Conservation (phyloP, 2,113 vertebrate genomes). For the Riparia riparia region DNA sequence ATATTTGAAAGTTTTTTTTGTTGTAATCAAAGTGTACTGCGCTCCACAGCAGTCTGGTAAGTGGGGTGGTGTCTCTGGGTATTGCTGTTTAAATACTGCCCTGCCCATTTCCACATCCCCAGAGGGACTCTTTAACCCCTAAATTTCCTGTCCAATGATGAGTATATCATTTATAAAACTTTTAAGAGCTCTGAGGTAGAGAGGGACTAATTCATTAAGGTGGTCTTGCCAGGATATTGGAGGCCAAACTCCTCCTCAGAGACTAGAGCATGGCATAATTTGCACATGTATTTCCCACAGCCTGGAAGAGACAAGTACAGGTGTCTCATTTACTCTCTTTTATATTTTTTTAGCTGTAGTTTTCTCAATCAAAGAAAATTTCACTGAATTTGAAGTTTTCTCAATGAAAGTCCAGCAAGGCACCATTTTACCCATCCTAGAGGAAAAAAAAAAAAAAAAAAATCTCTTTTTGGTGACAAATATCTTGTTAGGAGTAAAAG, state of each 20-base stretch:
- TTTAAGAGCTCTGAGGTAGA: background rate
- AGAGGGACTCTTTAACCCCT: background rate
- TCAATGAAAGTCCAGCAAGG: background rate
- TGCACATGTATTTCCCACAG: background rate
- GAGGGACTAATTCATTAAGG: background rate
- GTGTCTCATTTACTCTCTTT: background rate
- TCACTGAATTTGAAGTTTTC: background rate
- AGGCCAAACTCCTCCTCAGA: background rate
- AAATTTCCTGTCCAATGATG: background rate
- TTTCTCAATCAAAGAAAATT: background rate
- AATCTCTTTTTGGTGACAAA: background rate
- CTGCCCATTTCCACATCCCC: background rate
- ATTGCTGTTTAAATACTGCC: background rate
- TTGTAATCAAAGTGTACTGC: background rate
- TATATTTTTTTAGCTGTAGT: background rate
- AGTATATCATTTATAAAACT: background rate
- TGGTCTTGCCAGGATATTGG: background rate
- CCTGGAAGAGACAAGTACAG: background rate
- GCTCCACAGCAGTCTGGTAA: background rate
- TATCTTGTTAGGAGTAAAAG: background rate
- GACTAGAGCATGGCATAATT: background rate
- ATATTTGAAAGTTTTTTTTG: background rate
- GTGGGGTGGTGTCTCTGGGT: background rate
- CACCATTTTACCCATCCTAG: background rate
- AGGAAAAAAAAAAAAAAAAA: background rate